Conservation (phyloP, 2,888 invertebrate genomes). For the Cetonia aurata region DNA sequence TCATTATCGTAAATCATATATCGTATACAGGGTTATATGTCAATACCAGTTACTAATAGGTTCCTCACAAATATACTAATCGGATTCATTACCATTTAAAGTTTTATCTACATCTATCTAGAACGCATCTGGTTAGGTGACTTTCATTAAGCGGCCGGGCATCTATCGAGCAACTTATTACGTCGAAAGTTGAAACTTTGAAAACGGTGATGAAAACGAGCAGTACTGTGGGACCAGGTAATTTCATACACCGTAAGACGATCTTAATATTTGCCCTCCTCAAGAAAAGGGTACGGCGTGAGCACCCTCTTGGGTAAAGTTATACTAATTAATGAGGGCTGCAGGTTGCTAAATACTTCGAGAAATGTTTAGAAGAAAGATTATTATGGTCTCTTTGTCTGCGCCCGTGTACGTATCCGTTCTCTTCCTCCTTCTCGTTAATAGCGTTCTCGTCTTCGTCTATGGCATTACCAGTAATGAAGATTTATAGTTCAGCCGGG, state of each 20-base stretch:
- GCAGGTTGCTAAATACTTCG: slow-evolving; percentile 65
- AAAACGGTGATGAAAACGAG: slow-evolving; percentile 40
- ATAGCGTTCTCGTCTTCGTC: slow-evolving; percentile 15
- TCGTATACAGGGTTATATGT: too few species aligned
- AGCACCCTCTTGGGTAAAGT: slow-evolving; percentile 65
- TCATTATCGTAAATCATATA: too few species aligned
- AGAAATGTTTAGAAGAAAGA: slow-evolving; percentile 62
- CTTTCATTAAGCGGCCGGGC: slow-evolving; percentile 30
- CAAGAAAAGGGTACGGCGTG: slow-evolving; percentile 48
- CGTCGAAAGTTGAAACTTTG: slow-evolving; percentile 37
- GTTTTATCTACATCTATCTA: slow-evolving; percentile 10
- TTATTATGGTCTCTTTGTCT: slow-evolving; percentile 52
- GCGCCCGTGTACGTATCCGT: slow-evolving; percentile 26
- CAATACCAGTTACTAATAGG: background rate
- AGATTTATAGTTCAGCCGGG: slow-evolving; percentile 44
- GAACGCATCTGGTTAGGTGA: slow-evolving; percentile 17
- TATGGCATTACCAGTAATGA: slow-evolving; percentile 40
- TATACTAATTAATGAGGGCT: slow-evolving; percentile 68
- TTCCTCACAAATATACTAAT: background rate
- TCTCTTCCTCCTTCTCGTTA: slow-evolving; percentile 16
- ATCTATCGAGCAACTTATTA: slow-evolving; percentile 31
- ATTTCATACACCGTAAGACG: slow-evolving; percentile 42
- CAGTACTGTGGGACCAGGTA: slow-evolving; percentile 40
- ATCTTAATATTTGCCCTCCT: slow-evolving; percentile 53
- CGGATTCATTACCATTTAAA: background rate